phyloP scores from a whole-genome alignment of 2,888 invertebrate genomes.

The Orgyia antiqua region DNA sequence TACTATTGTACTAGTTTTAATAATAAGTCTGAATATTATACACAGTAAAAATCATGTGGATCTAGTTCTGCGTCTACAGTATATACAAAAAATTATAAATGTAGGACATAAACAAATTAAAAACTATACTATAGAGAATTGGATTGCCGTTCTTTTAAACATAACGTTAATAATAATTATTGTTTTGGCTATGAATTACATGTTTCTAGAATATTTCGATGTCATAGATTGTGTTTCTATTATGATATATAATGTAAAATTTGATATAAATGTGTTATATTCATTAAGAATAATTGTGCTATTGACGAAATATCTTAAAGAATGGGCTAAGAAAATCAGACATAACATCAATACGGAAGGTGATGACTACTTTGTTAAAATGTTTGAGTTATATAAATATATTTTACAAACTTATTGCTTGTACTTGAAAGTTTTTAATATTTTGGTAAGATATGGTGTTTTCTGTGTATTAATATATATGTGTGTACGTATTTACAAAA shows the following conservation, averaged over 20 bases:
- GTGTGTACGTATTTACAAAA: no score
- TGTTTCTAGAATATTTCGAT: background rate
- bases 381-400: background rate
- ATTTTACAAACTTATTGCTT: background rate
- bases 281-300: background rate
- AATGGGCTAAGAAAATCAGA: background rate
- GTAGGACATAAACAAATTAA: background rate
- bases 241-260: background rate
- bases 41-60: background rate
- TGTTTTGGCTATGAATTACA: background rate
- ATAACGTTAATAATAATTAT: background rate
- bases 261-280: background rate
- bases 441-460: background rate
- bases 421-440: background rate
- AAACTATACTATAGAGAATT: background rate
- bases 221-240: background rate
- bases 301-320: background rate
- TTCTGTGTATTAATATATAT: no score
- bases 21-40: background rate
- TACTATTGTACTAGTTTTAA: background rate
- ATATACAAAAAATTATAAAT: background rate
- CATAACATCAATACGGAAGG: no score
- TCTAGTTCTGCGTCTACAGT: background rate
- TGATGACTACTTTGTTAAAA: background rate
- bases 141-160: background rate